Evolutionary conservation across 2,888 invertebrate species (phyloP), one percentile per base, ranked within the genome.

Genomic region (Cremastinae sp.): DNA sequence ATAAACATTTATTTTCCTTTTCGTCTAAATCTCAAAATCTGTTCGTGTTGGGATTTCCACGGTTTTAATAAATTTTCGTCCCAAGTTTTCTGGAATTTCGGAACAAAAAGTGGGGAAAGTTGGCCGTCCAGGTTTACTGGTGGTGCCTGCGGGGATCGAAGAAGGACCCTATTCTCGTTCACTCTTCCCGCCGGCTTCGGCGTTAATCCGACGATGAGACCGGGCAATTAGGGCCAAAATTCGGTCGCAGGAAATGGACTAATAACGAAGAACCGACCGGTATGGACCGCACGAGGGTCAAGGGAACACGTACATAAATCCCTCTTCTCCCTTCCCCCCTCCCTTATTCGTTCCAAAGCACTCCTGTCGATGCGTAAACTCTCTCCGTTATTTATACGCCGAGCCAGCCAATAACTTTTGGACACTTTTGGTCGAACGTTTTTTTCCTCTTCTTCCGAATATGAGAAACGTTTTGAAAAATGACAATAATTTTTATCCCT

Each of bases 131-230:
- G 2, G 34, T 22, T 43, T 9, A 9, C 10, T 16, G 38, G 10
- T 10, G 51, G 43, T 20, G 22, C 36, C 54, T 5, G 18, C 2
- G 20, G 65, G 34, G 41, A 36, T 62, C 62, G 59, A 49, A 61
- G 59, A 49, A 61, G 38, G 14, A 65, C 49, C 59, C 64, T n/a
- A n/a, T n/a, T 51, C 65, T 47, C 28, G n/a, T 49, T 28, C 14
- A 38, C 41, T 12, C 43, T 49, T 61, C 56, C 14, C 10, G 10
- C 22, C 47, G 53, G 54, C 43, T 49, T 73, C 74, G 70, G 72
- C 64, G 75, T 74, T 80, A 78, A 79, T 78, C 80, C 72, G 72
- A 59, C 78, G 80, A 80, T 75, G 75, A 81, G 74, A 71, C 70
- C 53, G 61, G 72, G 73, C 76, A 78, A 81, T 80, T 71, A 79